A percentile compares a stretch with the other conserved stretches of the same genome.
Conservation (phyloP, 2,888 invertebrate species). For the Ethmia dodecea region DNA sequence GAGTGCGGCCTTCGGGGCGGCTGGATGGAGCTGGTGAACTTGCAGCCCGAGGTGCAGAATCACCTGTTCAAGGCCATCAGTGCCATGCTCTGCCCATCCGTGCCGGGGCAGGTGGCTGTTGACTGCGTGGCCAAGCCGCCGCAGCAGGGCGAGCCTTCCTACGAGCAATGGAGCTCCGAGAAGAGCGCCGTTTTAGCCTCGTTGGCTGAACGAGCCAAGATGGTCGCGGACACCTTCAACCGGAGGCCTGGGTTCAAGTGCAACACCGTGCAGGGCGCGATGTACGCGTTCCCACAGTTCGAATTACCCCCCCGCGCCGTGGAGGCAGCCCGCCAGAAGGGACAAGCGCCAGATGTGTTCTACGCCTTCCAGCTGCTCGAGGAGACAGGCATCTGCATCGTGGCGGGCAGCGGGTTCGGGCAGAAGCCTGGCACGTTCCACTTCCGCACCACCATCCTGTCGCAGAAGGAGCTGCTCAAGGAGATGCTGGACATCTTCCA, state of each 20-base stretch:
- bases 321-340: conserved; percentile 84
- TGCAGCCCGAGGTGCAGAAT: neutral
- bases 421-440: conserved; percentile 96
- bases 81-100: conserved; percentile 92
- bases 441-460: conserved; percentile 95
- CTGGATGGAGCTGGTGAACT: neutral
- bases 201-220: conserved; percentile 85
- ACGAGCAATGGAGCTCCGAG: conserved; percentile 86
- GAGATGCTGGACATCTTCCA: neutral
- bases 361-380: conserved; percentile 94
- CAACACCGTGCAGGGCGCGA: conserved; percentile 90
- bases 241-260: conserved; percentile 92
- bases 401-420: conserved; percentile 96
- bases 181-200: conserved; percentile 84
- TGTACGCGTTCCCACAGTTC: conserved; percentile 96
- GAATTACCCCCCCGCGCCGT: conserved; percentile 89
- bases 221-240: conserved; percentile 94
- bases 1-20: neutral
- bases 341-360: conserved; percentile 87
- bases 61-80: conserved; percentile 35
- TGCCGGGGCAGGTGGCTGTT: conserved; percentile 90
- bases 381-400: conserved; percentile 94
- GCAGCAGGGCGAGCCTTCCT: conserved; percentile 89
- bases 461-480: neutral
- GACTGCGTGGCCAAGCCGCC: conserved; percentile 90